These are phyloP conservation scores for Lepus oiostolus DNA, from an alignment of 2,797 vertebrate species.

Conservation along the genomic window DNA sequence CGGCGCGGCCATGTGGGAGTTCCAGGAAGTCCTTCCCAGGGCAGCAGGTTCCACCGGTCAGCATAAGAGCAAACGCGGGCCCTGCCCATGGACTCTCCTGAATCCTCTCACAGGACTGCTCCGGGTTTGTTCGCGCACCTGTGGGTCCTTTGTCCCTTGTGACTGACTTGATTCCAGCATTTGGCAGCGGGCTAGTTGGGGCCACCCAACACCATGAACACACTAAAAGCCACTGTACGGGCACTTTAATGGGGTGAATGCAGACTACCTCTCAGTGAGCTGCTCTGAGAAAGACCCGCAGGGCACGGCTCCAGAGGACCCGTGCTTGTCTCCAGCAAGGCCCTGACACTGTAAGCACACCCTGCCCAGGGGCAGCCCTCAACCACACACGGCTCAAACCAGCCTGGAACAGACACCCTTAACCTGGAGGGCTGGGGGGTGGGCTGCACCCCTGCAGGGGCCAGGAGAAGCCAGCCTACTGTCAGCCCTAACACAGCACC, in stretches of 20 bases:
- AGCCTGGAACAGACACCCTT: background rate
- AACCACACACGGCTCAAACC: accelerated
- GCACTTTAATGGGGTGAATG: background rate
- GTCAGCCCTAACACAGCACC: too few relatives aligned
- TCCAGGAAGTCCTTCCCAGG: background rate
- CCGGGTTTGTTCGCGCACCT: background rate
- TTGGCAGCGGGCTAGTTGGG: accelerated
- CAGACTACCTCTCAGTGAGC: accelerated
- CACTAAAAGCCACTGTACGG: background rate
- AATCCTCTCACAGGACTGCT: background rate
- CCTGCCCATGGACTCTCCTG: too few relatives aligned
- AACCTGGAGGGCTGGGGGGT: accelerated
- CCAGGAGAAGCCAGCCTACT: background rate
- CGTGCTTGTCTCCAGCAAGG: background rate
- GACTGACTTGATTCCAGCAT: background rate
- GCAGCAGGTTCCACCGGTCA: background rate
- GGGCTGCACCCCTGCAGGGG: background rate
- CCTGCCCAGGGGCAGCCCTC: background rate
- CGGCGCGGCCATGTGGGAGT: background rate
- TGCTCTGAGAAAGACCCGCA: background rate
- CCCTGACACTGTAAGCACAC: background rate
- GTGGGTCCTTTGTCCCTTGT: background rate
- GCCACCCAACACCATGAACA: background rate
- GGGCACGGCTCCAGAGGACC: background rate
- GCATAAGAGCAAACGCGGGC: background rate